Base-by-base conservation (phyloP, 2,888 invertebrate species). In the Tridacna gigas region DNA sequence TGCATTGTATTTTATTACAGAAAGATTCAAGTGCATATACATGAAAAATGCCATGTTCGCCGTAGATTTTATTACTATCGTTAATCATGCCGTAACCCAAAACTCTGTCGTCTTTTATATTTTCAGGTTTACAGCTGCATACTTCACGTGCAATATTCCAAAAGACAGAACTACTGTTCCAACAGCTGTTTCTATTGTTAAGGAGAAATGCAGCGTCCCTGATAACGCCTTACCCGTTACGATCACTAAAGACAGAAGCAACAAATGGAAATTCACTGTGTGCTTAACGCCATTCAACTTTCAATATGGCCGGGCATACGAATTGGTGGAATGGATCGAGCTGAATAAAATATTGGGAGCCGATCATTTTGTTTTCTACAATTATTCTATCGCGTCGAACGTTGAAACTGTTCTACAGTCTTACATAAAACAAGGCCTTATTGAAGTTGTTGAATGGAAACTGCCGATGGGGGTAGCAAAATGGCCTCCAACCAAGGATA, bases 291-390 rank as follows among this genome's bases (percentile, higher is more conserved):
- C 93, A 0, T 74, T 93, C 3, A 91, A 92, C 80, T 89, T 81
- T 79, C 74, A 81, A 5, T 92, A 91, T 78, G 87, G 89, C 22
- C 82, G 88, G 11, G 91, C 91, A 9, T 91, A 91, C 63, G 92
- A 91, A 74, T 82, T 94, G 26, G 90, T 94, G 7, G 93, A 94
- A 83, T 94, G 93, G 91, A 89, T 94, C 7, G 94, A 94, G 85
- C 75, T 94, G 28, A 93, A 93, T 74, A 86, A 87, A 56, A 74
- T 94, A n/a, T 88, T 94, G 18, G 94, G 94, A 1, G 94, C 93
- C 0, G 85, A 91, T 9, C 89, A 89, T 75, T 90, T 94, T 74
- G 86, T 90, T n/a, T 92, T 94, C 81, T 94, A 94, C 84, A 90
- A 91, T 76, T 87, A 91, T 82, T 90, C 91, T 25, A 88, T 90